A percentile compares a stretch with the other conserved stretches of the same genome.
These are phyloP conservation scores for Agrotis clavis DNA, from an alignment of 2,888 invertebrate species.

Conservation along the genomic window DNA sequence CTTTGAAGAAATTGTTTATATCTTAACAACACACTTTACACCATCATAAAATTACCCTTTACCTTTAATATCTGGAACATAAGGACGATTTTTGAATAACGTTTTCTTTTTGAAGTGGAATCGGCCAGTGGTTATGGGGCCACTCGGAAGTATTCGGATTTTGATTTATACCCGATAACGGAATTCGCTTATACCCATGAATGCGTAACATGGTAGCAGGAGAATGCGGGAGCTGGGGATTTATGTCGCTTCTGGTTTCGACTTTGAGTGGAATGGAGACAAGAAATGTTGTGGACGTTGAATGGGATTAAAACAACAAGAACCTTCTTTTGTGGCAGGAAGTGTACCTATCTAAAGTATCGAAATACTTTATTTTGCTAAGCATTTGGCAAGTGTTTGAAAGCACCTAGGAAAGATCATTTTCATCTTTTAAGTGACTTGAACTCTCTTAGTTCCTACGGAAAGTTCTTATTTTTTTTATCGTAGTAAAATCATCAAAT, in stretches of 20 bases:
- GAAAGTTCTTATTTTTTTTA: no score
- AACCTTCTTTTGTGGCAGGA: background rate
- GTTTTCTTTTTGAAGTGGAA: slow-evolving; percentile 27
- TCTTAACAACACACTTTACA: slow-evolving; percentile 57
- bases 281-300: slow-evolving; percentile 22
- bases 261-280: slow-evolving; percentile 54
- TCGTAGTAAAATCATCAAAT: no score
- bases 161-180: slow-evolving; percentile 71
- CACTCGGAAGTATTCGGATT: slow-evolving; percentile 68
- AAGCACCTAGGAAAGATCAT: no score
- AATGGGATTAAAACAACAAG: slow-evolving; percentile 29
- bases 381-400: no score
- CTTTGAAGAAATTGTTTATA: slow-evolving; percentile 80
- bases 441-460: no score
- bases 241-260: slow-evolving; percentile 64
- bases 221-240: slow-evolving; percentile 60
- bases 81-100: slow-evolving; percentile 49
- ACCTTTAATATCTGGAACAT: slow-evolving; percentile 21
- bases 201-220: slow-evolving; percentile 63
- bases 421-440: no score
- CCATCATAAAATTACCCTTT: background rate
- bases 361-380: no score
- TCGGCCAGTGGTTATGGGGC: slow-evolving; percentile 38
- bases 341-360: no score
- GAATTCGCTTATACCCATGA: slow-evolving; percentile 68